Base-by-base conservation (phyloP, 2,888 invertebrate species). In the Dynastes hyllus region DNA sequence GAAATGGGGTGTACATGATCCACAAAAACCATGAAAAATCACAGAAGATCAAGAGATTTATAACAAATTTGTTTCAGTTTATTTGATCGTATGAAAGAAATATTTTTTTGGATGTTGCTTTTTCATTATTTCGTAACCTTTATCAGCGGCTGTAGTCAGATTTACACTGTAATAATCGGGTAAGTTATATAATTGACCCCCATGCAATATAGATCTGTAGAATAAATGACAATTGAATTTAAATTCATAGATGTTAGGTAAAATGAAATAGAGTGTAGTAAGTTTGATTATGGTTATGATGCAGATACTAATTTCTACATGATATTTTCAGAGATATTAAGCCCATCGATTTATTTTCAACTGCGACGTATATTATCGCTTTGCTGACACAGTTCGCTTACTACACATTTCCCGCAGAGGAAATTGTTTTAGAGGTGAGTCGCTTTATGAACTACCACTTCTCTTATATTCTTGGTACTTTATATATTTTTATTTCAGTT, bases 111-210 rank as follows among this genome's bases (percentile, higher is more conserved):
- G 65, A 65, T 73, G 73, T 29, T 78, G 11, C 55, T 78, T 4
- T 71, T 71, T 9, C 78, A 78, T 53, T 78, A 78, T 53, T 65
- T 78, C 11, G 45, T 78, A 16, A 78, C 78, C 65, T 53, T 78
- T 6, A 45, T 71, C 8, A 65, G 53, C 9, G 65, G 63, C 16
- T 78, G 78, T 22, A 73, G 73, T 29, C 66, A 78, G 53, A 45
- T 78, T 11, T 78, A 73, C 53, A 51, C 55, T 16, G 16, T 78
- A 32, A 37, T 66, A n/a, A 66, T 61, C 13, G 66, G 78, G 78
- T 78, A 29, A 27, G n/a, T 11, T 37, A 37, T 9, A 61, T 45
- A 45, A 2, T 45, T 37, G 32, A 37, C 32, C 4, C 5, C 32
- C 32, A 37, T 3, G 32, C 5, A 37, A 37, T 37, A 5, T 37